These are phyloP conservation scores for Eunapius fragilis DNA, from an alignment of 37 sponge, comb jelly and placozoan species.

Conservation along the genomic window DNA sequence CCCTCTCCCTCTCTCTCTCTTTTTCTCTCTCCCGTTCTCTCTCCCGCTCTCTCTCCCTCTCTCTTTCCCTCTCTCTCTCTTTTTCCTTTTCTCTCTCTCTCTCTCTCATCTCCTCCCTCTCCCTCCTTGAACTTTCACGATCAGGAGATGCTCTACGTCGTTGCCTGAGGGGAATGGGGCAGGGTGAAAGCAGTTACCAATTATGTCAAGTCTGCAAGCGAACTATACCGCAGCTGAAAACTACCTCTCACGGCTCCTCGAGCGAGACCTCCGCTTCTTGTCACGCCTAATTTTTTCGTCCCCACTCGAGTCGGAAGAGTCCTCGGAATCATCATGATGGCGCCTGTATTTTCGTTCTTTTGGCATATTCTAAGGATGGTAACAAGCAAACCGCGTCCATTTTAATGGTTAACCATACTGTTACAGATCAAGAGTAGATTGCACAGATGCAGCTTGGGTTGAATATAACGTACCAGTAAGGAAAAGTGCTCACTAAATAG, in stretches of 20 bases:
- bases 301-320: not conserved
- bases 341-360: too few relatives aligned
- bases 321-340: too few relatives aligned
- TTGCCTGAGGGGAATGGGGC: not conserved
- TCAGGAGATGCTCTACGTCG: not conserved
- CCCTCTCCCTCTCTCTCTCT: slow-evolving; percentile 10
- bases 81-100: slow-evolving; percentile 21
- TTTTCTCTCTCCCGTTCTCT: not conserved
- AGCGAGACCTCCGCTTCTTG: slow-evolving; percentile 6
- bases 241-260: slow-evolving; percentile 17
- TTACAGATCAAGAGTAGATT: too few relatives aligned
- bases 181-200: too few relatives aligned
- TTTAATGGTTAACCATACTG: too few relatives aligned
- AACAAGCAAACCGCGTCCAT: too few relatives aligned
- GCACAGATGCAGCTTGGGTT: too few relatives aligned
- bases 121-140: not conserved
- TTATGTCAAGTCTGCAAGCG: too few relatives aligned
- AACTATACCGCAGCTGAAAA: too few relatives aligned
- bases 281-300: slow-evolving; percentile 1
- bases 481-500: too few relatives aligned
- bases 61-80: not conserved
- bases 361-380: too few relatives aligned
- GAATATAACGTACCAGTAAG: too few relatives aligned
- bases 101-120: not conserved
- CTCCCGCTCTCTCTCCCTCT: not conserved